These are phyloP conservation scores for Gobio occitaniae DNA, from an alignment of 2,797 vertebrate species.

Conservation along the genomic window DNA sequence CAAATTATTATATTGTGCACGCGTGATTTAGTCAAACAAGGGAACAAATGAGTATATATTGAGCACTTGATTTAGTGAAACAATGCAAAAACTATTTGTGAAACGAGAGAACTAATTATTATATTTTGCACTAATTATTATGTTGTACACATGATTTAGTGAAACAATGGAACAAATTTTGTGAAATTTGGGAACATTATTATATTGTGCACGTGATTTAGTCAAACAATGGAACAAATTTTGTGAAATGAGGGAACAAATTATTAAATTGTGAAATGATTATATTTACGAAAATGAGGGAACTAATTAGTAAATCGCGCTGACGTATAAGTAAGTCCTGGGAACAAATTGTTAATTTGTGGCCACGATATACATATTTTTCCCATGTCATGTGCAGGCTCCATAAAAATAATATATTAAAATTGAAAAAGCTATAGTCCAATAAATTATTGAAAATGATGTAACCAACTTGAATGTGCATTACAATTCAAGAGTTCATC, in stretches of 20 bases:
- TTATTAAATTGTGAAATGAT: too few relatives aligned
- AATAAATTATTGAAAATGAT: not conserved
- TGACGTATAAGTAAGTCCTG: not conserved
- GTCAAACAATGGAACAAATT: too few relatives aligned
- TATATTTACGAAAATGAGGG: too few relatives aligned
- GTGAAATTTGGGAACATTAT: too few relatives aligned
- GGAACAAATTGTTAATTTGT: not conserved
- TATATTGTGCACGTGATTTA: too few relatives aligned
- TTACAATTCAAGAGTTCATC: not conserved
- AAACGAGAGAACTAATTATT: not conserved
- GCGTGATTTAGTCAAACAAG: too few relatives aligned
- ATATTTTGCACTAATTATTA: fast-evolving
- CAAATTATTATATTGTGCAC: not conserved
- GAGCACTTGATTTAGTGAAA: not conserved
- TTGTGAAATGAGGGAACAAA: too few relatives aligned
- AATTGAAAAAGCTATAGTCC: not conserved
- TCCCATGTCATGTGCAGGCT: not conserved
- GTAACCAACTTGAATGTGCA: not conserved
- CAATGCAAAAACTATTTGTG: not conserved
- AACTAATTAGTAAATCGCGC: not conserved
- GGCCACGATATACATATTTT: not conserved
- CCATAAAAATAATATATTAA: too few relatives aligned
- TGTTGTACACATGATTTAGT: not conserved
- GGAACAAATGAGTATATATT: too few relatives aligned
- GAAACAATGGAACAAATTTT: not conserved